phyloP scores from a whole-genome alignment of 1,140 invertebrate genomes.

The Papilio helenus region DNA sequence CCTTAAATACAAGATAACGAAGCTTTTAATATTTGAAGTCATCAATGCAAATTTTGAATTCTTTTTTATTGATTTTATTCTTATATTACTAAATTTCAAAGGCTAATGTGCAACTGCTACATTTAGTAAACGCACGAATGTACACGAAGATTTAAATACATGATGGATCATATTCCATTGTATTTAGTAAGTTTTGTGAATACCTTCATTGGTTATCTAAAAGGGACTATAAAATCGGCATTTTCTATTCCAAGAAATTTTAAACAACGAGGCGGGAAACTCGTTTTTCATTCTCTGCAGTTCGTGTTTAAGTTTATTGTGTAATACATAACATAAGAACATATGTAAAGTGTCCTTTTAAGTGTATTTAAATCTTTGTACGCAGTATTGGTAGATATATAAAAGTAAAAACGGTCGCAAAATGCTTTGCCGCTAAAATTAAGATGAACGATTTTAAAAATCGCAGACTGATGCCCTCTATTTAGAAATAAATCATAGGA shows the following conservation, averaged over 20 bases:
- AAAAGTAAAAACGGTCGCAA: conserved; percentile 4
- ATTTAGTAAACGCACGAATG: neutral
- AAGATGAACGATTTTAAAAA: conserved; percentile 29
- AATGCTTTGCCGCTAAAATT: conserved; percentile 26
- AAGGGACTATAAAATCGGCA: no score
- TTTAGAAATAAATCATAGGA: conserved; percentile 37
- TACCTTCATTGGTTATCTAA: no score
- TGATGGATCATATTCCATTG: neutral
- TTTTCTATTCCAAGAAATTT: neutral
- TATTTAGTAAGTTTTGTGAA: neutral
- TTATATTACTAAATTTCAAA: neutral
- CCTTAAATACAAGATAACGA: conserved; percentile 1
- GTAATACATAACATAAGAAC: conserved; percentile 13
- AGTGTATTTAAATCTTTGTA: conserved; percentile 23
- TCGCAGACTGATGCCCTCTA: conserved; percentile 41
- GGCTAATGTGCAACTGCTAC: neutral
- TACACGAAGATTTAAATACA: conserved; percentile 10
- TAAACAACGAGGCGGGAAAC: neutral
- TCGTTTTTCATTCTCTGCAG: neutral
- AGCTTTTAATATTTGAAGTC: conserved; percentile 5
- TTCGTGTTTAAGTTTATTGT: neutral
- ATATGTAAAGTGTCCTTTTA: neutral
- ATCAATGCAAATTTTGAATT: conserved; percentile 21
- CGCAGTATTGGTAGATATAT: conserved; percentile 31
- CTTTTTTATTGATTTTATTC: conserved; percentile 6